Evolutionary conservation across 2,113 vertebrate genomes (phyloP).

Genomic region (Pterophyllum scalare): DNA sequence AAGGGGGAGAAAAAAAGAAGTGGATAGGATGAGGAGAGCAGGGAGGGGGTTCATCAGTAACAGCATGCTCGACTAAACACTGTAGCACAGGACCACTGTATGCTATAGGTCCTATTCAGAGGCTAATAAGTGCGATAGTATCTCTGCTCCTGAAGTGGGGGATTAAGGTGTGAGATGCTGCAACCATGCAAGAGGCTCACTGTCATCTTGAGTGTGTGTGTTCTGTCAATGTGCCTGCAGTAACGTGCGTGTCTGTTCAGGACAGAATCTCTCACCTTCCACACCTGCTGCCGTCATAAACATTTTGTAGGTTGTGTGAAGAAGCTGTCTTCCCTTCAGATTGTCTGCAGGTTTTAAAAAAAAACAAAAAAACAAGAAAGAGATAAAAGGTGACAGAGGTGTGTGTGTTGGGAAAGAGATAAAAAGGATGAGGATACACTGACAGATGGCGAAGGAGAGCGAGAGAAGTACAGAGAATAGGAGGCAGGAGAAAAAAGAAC

Average conservation of each 20-base stretch:
- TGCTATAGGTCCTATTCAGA: constrained; percentile 62
- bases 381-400: constrained; percentile 30
- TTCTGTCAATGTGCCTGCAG: background rate
- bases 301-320: constrained; percentile 95
- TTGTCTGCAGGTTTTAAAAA: constrained; percentile 78
- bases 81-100: constrained; percentile 31
- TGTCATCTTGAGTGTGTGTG: constrained; percentile 35
- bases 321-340: constrained; percentile 89
- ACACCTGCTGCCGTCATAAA: constrained; percentile 92
- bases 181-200: constrained; percentile 27
- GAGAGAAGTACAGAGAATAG: constrained; percentile 28
- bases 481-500: constrained; percentile 33
- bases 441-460: constrained; percentile 64
- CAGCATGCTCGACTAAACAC: constrained; percentile 50
- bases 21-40: constrained; percentile 21
- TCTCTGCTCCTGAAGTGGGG: constrained; percentile 53
- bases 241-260: constrained; percentile 23
- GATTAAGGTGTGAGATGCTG: constrained; percentile 67
- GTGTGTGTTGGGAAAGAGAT: constrained; percentile 47
- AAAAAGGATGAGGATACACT: constrained; percentile 60
- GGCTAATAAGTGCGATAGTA: constrained; percentile 66
- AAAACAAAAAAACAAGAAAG: constrained; percentile 19
- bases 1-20: constrained; percentile 23
- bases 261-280: constrained; percentile 83
- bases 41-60: constrained; percentile 40